phyloP scores from a whole-genome alignment of 2,888 invertebrate species.

The Synanthedon tipuliformis region DNA sequence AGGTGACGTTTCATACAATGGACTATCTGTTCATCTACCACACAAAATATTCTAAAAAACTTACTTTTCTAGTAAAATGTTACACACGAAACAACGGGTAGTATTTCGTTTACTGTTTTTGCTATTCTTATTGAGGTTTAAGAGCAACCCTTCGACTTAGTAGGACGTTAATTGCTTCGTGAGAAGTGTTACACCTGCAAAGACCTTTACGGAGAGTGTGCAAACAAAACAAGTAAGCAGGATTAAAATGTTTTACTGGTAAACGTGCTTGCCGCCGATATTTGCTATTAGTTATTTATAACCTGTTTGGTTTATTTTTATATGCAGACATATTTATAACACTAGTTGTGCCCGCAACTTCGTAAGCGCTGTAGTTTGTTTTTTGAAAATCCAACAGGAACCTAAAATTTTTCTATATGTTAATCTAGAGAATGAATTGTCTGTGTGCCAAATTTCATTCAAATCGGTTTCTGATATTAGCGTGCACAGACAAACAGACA shows the following conservation, averaged over 20 bases:
- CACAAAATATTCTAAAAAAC: background rate
- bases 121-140: constrained; percentile 36
- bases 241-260: constrained; percentile 15
- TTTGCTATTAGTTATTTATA: background rate
- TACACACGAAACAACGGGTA: constrained; percentile 6
- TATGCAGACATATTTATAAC: too few relatives aligned
- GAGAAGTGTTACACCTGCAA: constrained; percentile 51
- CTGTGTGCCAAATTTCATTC: too few relatives aligned
- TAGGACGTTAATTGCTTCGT: constrained; percentile 60
- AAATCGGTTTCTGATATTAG: too few relatives aligned
- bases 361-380: too few relatives aligned
- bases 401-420: too few relatives aligned
- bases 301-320: too few relatives aligned
- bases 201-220: constrained; percentile 25
- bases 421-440: too few relatives aligned
- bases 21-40: too few relatives aligned
- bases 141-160: constrained; percentile 52
- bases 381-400: too few relatives aligned
- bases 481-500: too few relatives aligned
- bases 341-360: too few relatives aligned
- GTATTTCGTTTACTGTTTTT: constrained; percentile 18
- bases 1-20: too few relatives aligned
- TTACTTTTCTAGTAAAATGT: background rate
- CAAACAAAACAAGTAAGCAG: constrained; percentile 47
- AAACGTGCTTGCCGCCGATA: background rate